Percentiles rank a stretch among this genome's conserved stretches.
phyloP scores from a whole-genome alignment of 2,888 invertebrate genomes.

The Lochmaea crataegi region DNA sequence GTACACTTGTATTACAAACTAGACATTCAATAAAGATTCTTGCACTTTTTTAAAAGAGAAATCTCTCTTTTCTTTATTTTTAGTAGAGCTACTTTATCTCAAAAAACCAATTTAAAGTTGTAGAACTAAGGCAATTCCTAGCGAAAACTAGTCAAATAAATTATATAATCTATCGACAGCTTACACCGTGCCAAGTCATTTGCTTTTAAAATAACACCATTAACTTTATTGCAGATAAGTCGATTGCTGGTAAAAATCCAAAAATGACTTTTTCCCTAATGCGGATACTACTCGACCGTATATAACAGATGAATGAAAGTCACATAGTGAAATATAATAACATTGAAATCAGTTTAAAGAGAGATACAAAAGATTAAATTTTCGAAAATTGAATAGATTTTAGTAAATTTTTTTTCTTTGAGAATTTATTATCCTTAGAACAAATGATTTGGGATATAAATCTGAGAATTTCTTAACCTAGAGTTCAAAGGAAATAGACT shows the following conservation, averaged over 20 bases:
- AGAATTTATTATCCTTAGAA: no score
- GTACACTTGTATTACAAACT: no score
- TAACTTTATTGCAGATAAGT: slow-evolving; percentile 16
- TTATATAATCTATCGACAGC: slow-evolving; percentile 18
- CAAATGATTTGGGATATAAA: no score
- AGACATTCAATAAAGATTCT: no score
- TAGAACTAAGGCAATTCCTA: slow-evolving; percentile 8
- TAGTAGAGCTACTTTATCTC: not conserved
- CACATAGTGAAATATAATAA: no score
- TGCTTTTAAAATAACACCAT: slow-evolving; percentile 22
- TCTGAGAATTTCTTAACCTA: no score
- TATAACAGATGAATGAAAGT: not conserved
- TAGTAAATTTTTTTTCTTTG: no score
- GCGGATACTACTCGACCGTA: not conserved
- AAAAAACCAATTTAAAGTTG: slow-evolving; percentile 14
- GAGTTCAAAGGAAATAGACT: no score
- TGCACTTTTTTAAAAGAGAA: no score
- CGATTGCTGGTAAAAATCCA: slow-evolving; percentile 6
- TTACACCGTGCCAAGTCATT: slow-evolving; percentile 16
- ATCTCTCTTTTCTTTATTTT: not conserved
- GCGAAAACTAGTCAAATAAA: slow-evolving; percentile 15
- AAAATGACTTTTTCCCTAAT: slow-evolving; percentile 1
- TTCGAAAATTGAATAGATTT: no score
- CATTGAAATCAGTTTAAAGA: no score
- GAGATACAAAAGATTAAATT: no score